These are phyloP conservation scores for Acrocephalus kingi DNA, from an alignment of 2,113 vertebrate genomes.

Conservation along the genomic window DNA sequence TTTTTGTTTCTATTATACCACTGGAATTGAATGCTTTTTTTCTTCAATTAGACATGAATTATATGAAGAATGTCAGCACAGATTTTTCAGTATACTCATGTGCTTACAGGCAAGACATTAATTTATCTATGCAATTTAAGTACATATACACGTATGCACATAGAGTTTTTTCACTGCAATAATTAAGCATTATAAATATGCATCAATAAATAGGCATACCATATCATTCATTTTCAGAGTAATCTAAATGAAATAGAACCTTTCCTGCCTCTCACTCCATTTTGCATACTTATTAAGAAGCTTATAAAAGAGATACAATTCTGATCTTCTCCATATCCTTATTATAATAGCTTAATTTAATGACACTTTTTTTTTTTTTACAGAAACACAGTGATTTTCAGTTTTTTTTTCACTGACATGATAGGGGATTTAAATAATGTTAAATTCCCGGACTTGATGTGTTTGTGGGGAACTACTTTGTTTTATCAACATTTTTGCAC, in stretches of 20 bases:
- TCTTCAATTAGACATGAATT: background rate
- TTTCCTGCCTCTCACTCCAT: background rate
- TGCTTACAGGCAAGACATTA: background rate
- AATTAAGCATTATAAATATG: background rate
- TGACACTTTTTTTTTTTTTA: background rate
- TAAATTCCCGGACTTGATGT: background rate
- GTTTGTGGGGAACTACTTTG: background rate
- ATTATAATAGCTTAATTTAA: background rate
- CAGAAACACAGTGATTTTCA: background rate
- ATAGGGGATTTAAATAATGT: background rate
- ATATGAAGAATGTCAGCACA: background rate
- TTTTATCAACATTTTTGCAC: background rate
- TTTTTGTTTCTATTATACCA: background rate
- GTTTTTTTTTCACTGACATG: background rate
- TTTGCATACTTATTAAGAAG: background rate
- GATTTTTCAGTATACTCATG: background rate
- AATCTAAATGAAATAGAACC: background rate
- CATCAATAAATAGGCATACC: background rate
- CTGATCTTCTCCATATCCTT: background rate
- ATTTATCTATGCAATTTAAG: background rate
- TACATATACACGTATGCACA: background rate
- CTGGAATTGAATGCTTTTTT: background rate
- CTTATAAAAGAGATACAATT: background rate
- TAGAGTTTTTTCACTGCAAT: background rate
- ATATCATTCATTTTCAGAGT: background rate